Evolutionary conservation across 2,888 invertebrate genomes (phyloP), one percentile per base, ranked within the genome.

Genomic region (Caenorhabditis auriculariae): DNA sequence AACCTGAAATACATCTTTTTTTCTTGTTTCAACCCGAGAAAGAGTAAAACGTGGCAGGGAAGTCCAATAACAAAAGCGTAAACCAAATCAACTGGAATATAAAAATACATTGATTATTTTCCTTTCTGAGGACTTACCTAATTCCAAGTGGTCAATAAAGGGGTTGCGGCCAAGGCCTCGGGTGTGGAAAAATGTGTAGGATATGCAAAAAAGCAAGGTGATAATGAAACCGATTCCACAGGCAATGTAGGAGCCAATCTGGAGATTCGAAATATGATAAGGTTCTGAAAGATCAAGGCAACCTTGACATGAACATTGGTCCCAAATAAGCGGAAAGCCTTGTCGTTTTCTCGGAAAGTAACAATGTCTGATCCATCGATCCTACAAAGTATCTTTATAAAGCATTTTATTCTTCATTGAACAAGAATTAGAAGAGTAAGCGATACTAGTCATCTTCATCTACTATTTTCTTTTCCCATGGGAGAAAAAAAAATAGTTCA

Each of bases 291-390:
- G 17, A 29, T n/a, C 15, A 27, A 29, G 21, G 55, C 19, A 21
- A 69, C 66, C 49, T 72, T 72, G 19, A 69, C 69, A 51, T 69
- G 72, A 37, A 70, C 69, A 54, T 70, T 70, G 3, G 72, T 66
- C 3, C 66, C 60, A 21, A 72, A 72, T n/a, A 72, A 43, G 6
- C 72, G 54, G 28, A 72, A 72, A 3, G 54, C 62, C 19, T 64
- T 61, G 47, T 72, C 72, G 29, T 72, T 72, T 43, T 72, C 72
- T 7, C 69, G 61, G 44, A 72, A 72, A 4, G 66, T 72, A 4
- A 66, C 60, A 6, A 72, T 64, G 37, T 72, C 72, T 2, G 65
- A 62, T 3, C 57, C 57, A 43, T 68, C 71, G 15, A 65, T 38
- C 60, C 68, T 71, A 55, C 27, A 64, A 53, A 48, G 17, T 26